Percentiles rank a stretch among this genome's conserved stretches.
These are phyloP conservation scores for Ptychobarbus kaznakovi DNA, from an alignment of 2,797 vertebrate species.

Conservation along the genomic window DNA sequence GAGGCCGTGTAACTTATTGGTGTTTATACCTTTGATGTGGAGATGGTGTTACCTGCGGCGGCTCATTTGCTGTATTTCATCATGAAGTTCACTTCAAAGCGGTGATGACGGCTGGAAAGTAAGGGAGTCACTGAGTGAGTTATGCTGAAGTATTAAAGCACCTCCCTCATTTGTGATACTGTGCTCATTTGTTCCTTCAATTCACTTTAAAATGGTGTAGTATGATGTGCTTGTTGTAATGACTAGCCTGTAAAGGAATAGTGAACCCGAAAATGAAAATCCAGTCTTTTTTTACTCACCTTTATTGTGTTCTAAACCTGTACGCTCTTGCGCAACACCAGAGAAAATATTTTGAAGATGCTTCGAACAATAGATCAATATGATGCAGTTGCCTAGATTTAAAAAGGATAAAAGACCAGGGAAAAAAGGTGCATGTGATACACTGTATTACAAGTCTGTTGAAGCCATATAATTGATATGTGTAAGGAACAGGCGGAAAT, in stretches of 20 bases:
- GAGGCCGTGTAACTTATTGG: constrained; percentile 32
- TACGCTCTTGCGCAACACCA: neutral
- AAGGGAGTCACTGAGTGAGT: constrained; percentile 40
- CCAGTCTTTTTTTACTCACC: neutral
- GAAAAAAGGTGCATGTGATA: neutral
- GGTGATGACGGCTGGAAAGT: constrained; percentile 28
- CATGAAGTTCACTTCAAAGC: constrained; percentile 49
- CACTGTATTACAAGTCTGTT: neutral
- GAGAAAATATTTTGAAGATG: neutral
- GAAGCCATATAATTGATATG: neutral
- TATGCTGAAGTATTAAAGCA: constrained; percentile 39
- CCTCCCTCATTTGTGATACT: constrained; percentile 41
- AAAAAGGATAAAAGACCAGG: neutral
- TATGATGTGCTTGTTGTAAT: neutral
- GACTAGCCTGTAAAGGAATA: neutral
- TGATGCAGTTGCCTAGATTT: neutral
- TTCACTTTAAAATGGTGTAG: constrained; percentile 18
- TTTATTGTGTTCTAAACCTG: neutral
- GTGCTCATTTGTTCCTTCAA: constrained; percentile 36
- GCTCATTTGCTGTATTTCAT: constrained; percentile 52
- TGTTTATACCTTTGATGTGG: constrained; percentile 53
- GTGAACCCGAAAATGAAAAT: neutral
- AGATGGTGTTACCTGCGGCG: constrained; percentile 50
- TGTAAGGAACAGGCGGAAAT: neutral
- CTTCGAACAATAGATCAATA: neutral